Conservation (phyloP, 2,113 vertebrate genomes). For the Toxotes chatareus region DNA sequence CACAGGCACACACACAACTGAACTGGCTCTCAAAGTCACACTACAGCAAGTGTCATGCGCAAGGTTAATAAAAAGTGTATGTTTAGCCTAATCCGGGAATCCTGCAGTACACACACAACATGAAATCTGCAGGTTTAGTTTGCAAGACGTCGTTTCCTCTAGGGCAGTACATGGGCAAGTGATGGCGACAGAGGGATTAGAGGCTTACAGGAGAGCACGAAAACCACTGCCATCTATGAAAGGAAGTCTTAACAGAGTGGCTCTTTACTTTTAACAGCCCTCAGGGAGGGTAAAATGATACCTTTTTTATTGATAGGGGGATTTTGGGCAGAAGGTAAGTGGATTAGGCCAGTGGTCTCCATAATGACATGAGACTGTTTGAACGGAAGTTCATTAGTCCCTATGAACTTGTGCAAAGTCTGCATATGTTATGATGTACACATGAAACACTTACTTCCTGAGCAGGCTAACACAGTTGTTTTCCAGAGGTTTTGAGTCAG, state of each 20-base stretch:
- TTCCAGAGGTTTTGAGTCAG: slow-evolving; percentile 19
- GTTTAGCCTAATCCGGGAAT: slow-evolving; percentile 63
- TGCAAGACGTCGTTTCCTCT: slow-evolving; percentile 74
- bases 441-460: slow-evolving; percentile 37
- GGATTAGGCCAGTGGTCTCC: slow-evolving; percentile 72
- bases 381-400: slow-evolving; percentile 64
- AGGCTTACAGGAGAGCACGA: slow-evolving; percentile 75
- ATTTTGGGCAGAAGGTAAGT: slow-evolving; percentile 71
- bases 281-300: slow-evolving; percentile 75
- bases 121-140: slow-evolving; percentile 74
- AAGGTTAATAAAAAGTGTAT: slow-evolving; percentile 64
- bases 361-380: slow-evolving; percentile 49
- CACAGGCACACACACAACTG: background rate
- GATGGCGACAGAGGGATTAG: slow-evolving; percentile 83
- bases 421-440: slow-evolving; percentile 48
- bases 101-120: slow-evolving; percentile 61
- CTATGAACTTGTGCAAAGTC: slow-evolving; percentile 44
- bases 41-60: slow-evolving; percentile 27
- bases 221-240: slow-evolving; percentile 74
- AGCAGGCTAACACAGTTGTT: slow-evolving; percentile 20
- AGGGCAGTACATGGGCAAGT: slow-evolving; percentile 66
- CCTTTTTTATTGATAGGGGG: slow-evolving; percentile 75
- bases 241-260: slow-evolving; percentile 78
- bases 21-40: slow-evolving; percentile 6
- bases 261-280: slow-evolving; percentile 73